Percentiles rank a stretch among this genome's conserved stretches.
phyloP scores from a whole-genome alignment of 2,888 invertebrate species.

The Polydrusus cervinus region DNA sequence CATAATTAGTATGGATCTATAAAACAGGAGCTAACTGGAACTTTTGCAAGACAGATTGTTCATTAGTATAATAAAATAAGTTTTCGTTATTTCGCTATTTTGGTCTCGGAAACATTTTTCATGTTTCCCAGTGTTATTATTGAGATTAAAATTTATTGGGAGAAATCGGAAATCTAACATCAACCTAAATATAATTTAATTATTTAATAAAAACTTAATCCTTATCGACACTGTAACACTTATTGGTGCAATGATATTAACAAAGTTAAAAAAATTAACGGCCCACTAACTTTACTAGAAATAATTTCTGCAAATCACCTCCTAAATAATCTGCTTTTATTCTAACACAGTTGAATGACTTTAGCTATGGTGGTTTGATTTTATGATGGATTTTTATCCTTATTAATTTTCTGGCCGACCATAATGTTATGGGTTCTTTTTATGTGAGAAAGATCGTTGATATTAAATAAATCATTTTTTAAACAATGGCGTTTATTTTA shows the following conservation, averaged over 20 bases:
- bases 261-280: background rate
- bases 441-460: slow-evolving; percentile 16
- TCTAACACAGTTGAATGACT: slow-evolving; percentile 31
- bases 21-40: no score
- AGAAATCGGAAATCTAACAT: no score
- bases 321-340: slow-evolving; percentile 10
- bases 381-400: slow-evolving; percentile 20
- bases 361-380: slow-evolving; percentile 6
- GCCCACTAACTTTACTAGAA: background rate
- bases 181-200: background rate
- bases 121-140: no score
- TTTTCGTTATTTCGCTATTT: no score
- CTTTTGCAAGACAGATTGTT: no score
- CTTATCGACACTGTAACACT: background rate
- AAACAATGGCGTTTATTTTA: background rate
- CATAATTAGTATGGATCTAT: no score
- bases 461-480: slow-evolving; percentile 16
- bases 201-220: background rate
- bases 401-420: slow-evolving; percentile 9
- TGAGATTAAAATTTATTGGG: no score
- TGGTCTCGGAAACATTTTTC: no score
- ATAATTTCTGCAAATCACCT: background rate
- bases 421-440: slow-evolving; percentile 11
- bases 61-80: no score
- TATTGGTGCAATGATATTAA: slow-evolving; percentile 1